A percentile compares a stretch with the other conserved stretches of the same genome.
These are phyloP conservation scores for Drosophila limbata DNA, from an alignment of 2,888 invertebrate species.

Conservation along the genomic window DNA sequence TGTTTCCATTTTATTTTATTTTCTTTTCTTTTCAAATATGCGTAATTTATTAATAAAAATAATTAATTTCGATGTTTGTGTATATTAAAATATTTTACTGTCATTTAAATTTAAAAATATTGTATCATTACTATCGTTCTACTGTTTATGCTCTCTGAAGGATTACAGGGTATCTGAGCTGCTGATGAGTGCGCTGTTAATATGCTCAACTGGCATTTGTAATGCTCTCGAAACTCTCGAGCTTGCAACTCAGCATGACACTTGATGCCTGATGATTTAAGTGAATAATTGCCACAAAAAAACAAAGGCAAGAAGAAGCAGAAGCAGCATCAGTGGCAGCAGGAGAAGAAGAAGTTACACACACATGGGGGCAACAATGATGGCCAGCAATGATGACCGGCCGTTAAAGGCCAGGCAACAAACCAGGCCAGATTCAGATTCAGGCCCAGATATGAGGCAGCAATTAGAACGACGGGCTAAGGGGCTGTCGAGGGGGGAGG, in stretches of 20 bases:
- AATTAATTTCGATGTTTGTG: too few relatives aligned
- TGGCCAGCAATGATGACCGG: conserved; percentile 61
- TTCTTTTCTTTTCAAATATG: too few relatives aligned
- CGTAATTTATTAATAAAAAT: too few relatives aligned
- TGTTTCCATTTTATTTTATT: too few relatives aligned
- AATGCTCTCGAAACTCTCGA: conserved; percentile 56
- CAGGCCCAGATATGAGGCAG: conserved; percentile 41
- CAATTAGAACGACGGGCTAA: conserved; percentile 36
- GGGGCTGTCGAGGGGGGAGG: conserved; percentile 20
- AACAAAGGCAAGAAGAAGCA: conserved; percentile 40
- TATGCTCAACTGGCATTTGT: conserved; percentile 33
- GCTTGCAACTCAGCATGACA: conserved; percentile 79
- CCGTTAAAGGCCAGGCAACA: conserved; percentile 61
- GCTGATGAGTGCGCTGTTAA: conserved; percentile 30
- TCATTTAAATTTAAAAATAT: too few relatives aligned
- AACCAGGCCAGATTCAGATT: conserved; percentile 70
- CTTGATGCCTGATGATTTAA: conserved; percentile 76
- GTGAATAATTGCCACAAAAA: conserved; percentile 78
- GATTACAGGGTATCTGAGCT: conserved; percentile 38
- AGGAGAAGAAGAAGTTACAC: conserved; percentile 38
- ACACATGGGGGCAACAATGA: conserved; percentile 44
- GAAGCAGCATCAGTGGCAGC: conserved; percentile 15
- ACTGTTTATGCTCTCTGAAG: neutral
- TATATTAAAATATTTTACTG: too few relatives aligned
- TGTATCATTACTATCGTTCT: neutral